Percentiles rank a stretch among this genome's conserved stretches.
Evolutionary conservation across 1,140 invertebrate genomes (phyloP).

Genomic region (Drosophila funebris): DNA sequence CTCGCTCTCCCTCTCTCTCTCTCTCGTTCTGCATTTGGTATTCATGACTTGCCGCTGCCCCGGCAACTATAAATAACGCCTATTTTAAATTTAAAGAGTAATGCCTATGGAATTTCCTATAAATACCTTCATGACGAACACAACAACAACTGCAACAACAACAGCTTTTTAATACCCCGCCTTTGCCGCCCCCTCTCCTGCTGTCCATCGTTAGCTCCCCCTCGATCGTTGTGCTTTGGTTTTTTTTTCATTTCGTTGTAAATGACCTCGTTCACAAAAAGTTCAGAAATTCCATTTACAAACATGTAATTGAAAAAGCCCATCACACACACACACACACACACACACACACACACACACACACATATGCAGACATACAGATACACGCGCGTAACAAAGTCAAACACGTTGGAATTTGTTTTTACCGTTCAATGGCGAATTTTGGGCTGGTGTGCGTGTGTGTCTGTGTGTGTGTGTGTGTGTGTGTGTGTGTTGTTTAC

Average conservation of each 20-base stretch:
- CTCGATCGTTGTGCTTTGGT: conserved; percentile 13
- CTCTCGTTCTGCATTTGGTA: conserved; percentile 45
- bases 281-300: conserved; percentile 79
- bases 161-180: conserved; percentile 51
- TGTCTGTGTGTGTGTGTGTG: conserved; percentile 15
- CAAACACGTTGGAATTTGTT: conserved; percentile 76
- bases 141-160: conserved; percentile 35
- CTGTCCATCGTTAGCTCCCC: background rate
- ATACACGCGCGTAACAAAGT: conserved; percentile 47
- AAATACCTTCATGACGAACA: conserved; percentile 75
- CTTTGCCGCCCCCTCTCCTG: background rate
- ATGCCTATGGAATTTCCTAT: conserved; percentile 76
- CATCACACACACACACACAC: conserved; percentile 33
- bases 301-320: conserved; percentile 80
- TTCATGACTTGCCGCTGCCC: conserved; percentile 47
- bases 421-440: conserved; percentile 82
- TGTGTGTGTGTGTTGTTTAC: conserved; percentile 51
- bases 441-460: conserved; percentile 36
- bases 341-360: conserved; percentile 21
- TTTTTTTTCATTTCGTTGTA: conserved; percentile 62
- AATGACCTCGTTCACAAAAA: conserved; percentile 81
- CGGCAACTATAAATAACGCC: conserved; percentile 57
- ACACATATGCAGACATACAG: conserved; percentile 2
- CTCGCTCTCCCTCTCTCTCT: background rate
- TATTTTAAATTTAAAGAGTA: conserved; percentile 65